Evolutionary conservation across 2,797 vertebrate species (phyloP).

Genomic region (Sebastes elongatus): DNA sequence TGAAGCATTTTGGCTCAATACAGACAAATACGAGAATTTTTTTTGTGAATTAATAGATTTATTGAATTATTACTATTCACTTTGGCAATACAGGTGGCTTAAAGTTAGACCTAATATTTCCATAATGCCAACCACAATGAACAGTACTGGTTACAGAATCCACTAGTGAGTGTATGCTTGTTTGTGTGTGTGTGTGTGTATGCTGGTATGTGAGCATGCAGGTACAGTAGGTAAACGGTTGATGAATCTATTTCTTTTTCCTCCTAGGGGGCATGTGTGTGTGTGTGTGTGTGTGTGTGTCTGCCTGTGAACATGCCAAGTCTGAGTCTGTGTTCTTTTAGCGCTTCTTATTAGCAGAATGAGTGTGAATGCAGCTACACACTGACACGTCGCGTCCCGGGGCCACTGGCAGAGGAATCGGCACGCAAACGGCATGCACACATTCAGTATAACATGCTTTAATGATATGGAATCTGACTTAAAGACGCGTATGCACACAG

Average conservation of each 20-base stretch:
- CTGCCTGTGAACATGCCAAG: constrained; percentile 28
- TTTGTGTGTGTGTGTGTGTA: neutral
- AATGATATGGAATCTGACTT: constrained; percentile 44
- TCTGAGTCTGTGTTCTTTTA: constrained; percentile 14
- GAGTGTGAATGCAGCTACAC: constrained; percentile 37
- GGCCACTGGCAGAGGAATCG: constrained; percentile 17
- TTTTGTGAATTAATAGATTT: too few species aligned
- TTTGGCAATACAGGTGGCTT: neutral
- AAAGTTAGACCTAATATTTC: neutral
- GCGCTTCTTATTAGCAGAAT: constrained; percentile 26
- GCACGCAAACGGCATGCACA: neutral
- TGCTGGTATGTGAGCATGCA: neutral
- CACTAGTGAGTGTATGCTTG: neutral
- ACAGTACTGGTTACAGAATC: neutral
- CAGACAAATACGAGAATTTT: neutral
- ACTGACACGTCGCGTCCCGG: constrained; percentile 12
- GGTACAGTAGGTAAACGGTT: neutral
- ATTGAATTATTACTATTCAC: neutral
- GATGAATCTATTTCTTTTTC: neutral
- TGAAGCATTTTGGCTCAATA: neutral
- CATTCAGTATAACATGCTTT: constrained; percentile 41
- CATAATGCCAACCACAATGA: neutral
- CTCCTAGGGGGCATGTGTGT: neutral
- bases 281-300: neutral
- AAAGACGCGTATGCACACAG: constrained; percentile 2